Base-by-base conservation (phyloP, 2,113 vertebrate genomes). In the Megatriorchis doriae region DNA sequence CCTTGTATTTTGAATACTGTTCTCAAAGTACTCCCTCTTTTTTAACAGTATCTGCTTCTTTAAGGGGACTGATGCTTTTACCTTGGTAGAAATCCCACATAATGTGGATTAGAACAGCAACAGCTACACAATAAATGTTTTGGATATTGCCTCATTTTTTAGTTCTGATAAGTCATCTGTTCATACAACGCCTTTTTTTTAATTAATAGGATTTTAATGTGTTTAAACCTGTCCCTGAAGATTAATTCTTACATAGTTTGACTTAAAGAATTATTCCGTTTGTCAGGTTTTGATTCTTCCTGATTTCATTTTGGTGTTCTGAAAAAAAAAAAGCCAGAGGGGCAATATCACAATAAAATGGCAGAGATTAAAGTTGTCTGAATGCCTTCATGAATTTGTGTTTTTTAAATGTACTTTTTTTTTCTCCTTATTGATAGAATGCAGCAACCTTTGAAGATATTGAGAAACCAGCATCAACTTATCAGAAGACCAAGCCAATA, bases 361-460 rank as follows among this genome's bases (percentile, higher is more conserved):
- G 27, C 66, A 77, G 23, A 23, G 36, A 17, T 1, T 6, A 40
- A 78, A 72, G 29, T 40, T 58, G 34, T 43, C 47, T 72, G 34
- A 13, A 34, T 48, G 16, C 65, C 13, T 34, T 11, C 7, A 4
- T 22, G 18, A n/a, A 31, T 56, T 56, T 87, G 4, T 32, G 77
- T 0, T 5, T 16, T 43, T 61, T 16, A 77, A 56, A 29, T 62
- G 15, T 13, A 18, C 27, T 59, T 10, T 73, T 73, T 73, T 62
- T 55, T 83, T 40, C 6, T 56, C 47, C 16, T 52, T 74, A 45
- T 71, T 38, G 19, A 19, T 78, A 99, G 99, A 99, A 98, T 5
- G 99, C 99, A 1, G 98, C 99, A 29, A 98, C 98, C 13, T 99
- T 99, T 90, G 99, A 99, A 53, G 99, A 99, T 1, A 98, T 99